phyloP scores from a whole-genome alignment of 2,797 vertebrate genomes.

The Benthosema pterotum region DNA sequence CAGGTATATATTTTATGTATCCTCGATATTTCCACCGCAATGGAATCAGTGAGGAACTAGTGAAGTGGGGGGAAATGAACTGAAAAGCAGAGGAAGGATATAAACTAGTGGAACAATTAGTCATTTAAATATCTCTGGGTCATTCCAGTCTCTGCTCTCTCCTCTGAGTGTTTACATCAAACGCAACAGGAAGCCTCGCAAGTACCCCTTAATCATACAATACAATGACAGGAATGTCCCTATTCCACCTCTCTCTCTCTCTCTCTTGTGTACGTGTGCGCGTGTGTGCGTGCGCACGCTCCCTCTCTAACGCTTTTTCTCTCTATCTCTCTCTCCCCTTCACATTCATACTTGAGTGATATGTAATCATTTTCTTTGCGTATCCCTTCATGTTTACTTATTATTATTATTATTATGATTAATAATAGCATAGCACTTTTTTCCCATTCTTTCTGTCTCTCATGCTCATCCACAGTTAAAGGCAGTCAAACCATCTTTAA shows the following conservation, averaged over 20 bases:
- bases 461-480: too few relatives aligned
- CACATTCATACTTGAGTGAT: too few relatives aligned
- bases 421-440: too few relatives aligned
- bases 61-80: slow-evolving; percentile 38
- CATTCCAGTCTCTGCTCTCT: slow-evolving; percentile 55
- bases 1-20: slow-evolving; percentile 82
- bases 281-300: too few relatives aligned
- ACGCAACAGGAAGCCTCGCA: slow-evolving; percentile 63
- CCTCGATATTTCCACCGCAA: slow-evolving; percentile 70
- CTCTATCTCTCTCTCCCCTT: neutral
- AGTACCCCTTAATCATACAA: slow-evolving; percentile 50
- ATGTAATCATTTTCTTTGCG: too few relatives aligned
- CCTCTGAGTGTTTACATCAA: slow-evolving; percentile 63
- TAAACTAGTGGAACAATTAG: slow-evolving; percentile 54
- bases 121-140: slow-evolving; percentile 76
- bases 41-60: slow-evolving; percentile 42
- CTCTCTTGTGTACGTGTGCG: too few relatives aligned
- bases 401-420: too few relatives aligned
- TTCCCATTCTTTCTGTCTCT: too few relatives aligned
- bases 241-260: slow-evolving; percentile 53
- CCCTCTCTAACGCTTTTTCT: slow-evolving; percentile 2
- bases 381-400: too few relatives aligned
- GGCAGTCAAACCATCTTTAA: too few relatives aligned
- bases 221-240: slow-evolving; percentile 69
- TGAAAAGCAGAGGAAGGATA: slow-evolving; percentile 27